Evolutionary conservation across 2,888 invertebrate species (phyloP).

Genomic region (Aplocera efformata): DNA sequence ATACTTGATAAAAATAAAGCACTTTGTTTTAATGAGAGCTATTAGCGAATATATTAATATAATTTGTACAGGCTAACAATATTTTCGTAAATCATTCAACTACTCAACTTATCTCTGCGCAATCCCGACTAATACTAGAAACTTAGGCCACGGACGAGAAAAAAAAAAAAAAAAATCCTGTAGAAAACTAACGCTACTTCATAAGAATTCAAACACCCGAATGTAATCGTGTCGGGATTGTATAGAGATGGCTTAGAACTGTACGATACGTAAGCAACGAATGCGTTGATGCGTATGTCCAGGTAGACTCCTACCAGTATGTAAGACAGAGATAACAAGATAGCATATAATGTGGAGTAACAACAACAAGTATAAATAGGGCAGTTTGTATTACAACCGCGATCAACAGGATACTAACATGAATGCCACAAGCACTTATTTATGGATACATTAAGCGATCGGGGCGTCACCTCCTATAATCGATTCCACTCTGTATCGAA

Average conservation of each 20-base stretch:
- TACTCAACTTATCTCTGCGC: slow-evolving; percentile 36
- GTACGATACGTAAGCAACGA: slow-evolving; percentile 4
- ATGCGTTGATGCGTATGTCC: slow-evolving; percentile 8
- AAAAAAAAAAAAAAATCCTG: slow-evolving; percentile 26
- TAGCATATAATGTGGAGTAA: neutral
- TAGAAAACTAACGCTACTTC: slow-evolving; percentile 34
- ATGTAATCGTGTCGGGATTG: slow-evolving; percentile 34
- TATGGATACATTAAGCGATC: too few species aligned
- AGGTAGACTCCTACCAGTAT: neutral
- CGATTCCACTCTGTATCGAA: too few species aligned
- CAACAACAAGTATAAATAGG: neutral
- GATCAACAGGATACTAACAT: too few species aligned
- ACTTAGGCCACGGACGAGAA: slow-evolving; percentile 39
- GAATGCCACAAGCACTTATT: too few species aligned
- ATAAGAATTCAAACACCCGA: slow-evolving; percentile 28
- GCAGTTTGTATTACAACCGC: neutral
- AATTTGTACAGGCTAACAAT: slow-evolving; percentile 62
- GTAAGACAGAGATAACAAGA: neutral
- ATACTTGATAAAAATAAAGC: slow-evolving; percentile 59
- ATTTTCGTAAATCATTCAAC: slow-evolving; percentile 36
- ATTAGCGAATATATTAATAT: slow-evolving; percentile 61
- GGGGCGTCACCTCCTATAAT: too few species aligned
- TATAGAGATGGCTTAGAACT: slow-evolving; percentile 30
- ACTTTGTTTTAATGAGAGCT: slow-evolving; percentile 58
- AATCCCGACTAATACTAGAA: slow-evolving; percentile 41